Evolutionary conservation across 2,113 vertebrate genomes (phyloP).

Genomic region (Marmota flaviventris): DNA sequence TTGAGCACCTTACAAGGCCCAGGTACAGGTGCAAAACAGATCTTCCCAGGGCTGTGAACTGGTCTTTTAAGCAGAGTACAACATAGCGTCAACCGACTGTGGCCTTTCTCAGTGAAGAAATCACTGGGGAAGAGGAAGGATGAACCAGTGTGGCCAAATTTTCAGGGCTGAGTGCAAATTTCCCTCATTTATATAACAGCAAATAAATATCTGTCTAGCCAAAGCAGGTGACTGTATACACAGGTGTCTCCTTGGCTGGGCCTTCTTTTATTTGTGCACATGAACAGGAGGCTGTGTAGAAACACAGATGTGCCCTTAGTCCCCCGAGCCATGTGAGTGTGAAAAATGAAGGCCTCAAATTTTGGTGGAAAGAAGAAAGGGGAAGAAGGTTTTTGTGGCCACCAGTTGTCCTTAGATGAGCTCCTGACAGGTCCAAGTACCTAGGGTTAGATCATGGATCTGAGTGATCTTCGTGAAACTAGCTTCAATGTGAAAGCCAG

Average conservation of each 20-base stretch:
- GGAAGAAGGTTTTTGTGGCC: not conserved
- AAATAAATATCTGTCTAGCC: conserved; percentile 82
- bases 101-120: conserved; percentile 27
- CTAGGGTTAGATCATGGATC: not conserved
- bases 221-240: conserved; percentile 77
- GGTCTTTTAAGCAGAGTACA: not conserved
- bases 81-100: conserved; percentile 24
- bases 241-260: conserved; percentile 69
- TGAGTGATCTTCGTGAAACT: not conserved
- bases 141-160: conserved; percentile 32
- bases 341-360: not conserved
- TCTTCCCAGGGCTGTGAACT: not conserved
- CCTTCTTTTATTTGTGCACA: conserved; percentile 43
- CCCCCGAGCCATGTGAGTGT: not conserved
- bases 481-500: not conserved
- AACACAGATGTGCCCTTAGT: conserved; percentile 64
- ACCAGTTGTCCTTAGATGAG: not conserved
- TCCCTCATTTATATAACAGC: conserved; percentile 67
- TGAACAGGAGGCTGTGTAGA: not conserved
- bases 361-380: not conserved
- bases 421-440: not conserved
- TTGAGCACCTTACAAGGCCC: conserved; percentile 30
- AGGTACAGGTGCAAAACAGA: conserved; percentile 79
- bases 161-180: conserved; percentile 75
- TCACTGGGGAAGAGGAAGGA: conserved; percentile 61